A percentile compares a stretch with the other conserved stretches of the same genome.
These are phyloP conservation scores for Ophioninae sp. DNA, from an alignment of 2,888 invertebrate species.

Conservation along the genomic window DNA sequence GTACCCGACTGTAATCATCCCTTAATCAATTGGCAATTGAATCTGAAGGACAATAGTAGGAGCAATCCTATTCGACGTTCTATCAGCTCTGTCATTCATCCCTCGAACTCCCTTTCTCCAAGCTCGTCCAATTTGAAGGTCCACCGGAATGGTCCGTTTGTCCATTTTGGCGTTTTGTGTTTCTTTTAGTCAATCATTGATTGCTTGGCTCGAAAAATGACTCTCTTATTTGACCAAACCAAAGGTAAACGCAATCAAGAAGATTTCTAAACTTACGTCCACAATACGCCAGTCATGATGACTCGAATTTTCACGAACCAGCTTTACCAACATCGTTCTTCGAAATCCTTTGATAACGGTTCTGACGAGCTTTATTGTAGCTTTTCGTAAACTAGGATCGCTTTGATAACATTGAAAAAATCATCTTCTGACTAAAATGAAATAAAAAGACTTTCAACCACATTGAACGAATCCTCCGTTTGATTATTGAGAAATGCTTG, in stretches of 20 bases:
- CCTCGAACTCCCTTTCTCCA: slow-evolving; percentile 16
- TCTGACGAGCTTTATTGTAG: neutral
- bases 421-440: too few relatives aligned
- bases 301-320: neutral
- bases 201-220: neutral
- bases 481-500: neutral
- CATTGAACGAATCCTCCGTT: neutral
- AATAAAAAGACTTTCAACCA: too few relatives aligned
- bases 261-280: neutral
- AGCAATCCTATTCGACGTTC: slow-evolving; percentile 14
- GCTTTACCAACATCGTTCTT: neutral
- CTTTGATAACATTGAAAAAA: too few relatives aligned
- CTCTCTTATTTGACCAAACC: neutral
- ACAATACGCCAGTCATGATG: neutral
- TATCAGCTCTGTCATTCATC: neutral
- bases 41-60: neutral
- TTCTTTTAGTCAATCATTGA: neutral
- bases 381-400: too few relatives aligned
- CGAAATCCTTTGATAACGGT: neutral
- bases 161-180: neutral
- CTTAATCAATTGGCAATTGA: slow-evolving; percentile 26
- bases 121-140: neutral
- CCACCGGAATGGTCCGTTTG: slow-evolving; percentile 3
- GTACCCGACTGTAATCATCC: slow-evolving; percentile 44
- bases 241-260: neutral